These are phyloP conservation scores for Epizoanthus rinbou DNA, from an alignment of 92 coral and sea anemone genomes.

Conservation along the genomic window DNA sequence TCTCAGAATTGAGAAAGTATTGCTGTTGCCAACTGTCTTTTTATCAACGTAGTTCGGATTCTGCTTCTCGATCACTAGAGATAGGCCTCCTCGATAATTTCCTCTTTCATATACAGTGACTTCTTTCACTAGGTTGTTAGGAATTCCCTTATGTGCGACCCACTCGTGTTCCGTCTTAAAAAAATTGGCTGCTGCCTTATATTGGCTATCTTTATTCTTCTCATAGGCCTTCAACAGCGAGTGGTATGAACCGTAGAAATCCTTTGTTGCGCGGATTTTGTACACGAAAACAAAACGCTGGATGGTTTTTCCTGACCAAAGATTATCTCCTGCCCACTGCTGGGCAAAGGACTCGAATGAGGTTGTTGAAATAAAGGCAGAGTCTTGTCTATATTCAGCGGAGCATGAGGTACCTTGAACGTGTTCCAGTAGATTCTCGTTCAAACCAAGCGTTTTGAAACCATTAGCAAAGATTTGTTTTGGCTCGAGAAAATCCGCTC, in stretches of 20 bases:
- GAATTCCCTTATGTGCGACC: conserved; percentile 2
- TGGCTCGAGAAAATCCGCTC: conserved; percentile 8
- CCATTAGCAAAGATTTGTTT: background rate
- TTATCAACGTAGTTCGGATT: background rate
- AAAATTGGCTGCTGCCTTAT: background rate
- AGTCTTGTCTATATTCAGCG: background rate
- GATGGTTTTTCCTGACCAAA: background rate
- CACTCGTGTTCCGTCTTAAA: background rate
- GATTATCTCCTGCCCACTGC: conserved; percentile 6
- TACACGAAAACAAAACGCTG: background rate
- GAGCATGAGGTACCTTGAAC: background rate
- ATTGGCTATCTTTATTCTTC: background rate
- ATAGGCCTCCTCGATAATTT: background rate
- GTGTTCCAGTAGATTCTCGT: background rate
- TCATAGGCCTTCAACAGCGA: conserved; percentile 12
- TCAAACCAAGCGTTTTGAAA: background rate
- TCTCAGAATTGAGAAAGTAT: background rate
- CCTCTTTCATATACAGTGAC: background rate
- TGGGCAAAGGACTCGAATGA: background rate
- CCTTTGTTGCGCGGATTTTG: conserved; percentile 14
- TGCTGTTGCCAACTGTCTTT: background rate
- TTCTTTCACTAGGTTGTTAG: background rate
- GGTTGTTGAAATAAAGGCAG: conserved; percentile 8
- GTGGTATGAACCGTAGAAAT: background rate
- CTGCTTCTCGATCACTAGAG: background rate